phyloP scores from a whole-genome alignment of 2,113 vertebrate genomes.

The Spilogale gracilis region DNA sequence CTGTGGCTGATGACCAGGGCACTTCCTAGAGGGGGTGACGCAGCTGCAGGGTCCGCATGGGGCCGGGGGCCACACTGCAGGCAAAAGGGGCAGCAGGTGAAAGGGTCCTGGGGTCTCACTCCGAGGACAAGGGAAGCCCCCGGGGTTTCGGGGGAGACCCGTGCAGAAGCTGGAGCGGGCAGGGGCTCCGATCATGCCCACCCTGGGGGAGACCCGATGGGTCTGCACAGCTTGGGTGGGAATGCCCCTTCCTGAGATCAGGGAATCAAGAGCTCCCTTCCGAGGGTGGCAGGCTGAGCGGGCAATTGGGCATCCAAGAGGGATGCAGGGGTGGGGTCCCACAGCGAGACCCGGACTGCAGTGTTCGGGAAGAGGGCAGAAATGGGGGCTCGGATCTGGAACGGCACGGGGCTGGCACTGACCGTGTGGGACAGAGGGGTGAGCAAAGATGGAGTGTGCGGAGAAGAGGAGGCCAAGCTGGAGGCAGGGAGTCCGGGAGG shows the following conservation, averaged over 20 bases:
- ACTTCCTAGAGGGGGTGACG: not conserved
- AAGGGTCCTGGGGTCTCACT: not conserved
- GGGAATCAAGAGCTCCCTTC: not conserved
- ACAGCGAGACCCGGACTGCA: not conserved
- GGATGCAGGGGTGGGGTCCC: not conserved
- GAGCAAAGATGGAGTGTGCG: not conserved
- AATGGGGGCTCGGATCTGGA: not conserved
- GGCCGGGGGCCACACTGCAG: too few species aligned
- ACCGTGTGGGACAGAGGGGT: too few species aligned
- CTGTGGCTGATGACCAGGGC: not conserved
- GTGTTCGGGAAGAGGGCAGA: not conserved
- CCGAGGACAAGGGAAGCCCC: not conserved
- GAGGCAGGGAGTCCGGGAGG: not conserved
- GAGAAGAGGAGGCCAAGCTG: not conserved
- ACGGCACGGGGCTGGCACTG: accelerated
- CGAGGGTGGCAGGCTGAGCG: accelerated
- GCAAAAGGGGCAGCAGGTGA: not conserved
- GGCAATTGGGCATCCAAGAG: too few species aligned
- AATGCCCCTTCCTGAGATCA: accelerated
- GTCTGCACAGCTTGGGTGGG: not conserved
- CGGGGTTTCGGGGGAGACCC: not conserved
- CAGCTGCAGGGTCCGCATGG: too few species aligned
- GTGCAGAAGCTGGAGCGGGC: too few species aligned
- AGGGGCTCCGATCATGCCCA: too few species aligned
- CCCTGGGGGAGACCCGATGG: accelerated